Evolutionary conservation across 2,888 invertebrate species (phyloP).

Genomic region (Hydropsyche betteni): DNA sequence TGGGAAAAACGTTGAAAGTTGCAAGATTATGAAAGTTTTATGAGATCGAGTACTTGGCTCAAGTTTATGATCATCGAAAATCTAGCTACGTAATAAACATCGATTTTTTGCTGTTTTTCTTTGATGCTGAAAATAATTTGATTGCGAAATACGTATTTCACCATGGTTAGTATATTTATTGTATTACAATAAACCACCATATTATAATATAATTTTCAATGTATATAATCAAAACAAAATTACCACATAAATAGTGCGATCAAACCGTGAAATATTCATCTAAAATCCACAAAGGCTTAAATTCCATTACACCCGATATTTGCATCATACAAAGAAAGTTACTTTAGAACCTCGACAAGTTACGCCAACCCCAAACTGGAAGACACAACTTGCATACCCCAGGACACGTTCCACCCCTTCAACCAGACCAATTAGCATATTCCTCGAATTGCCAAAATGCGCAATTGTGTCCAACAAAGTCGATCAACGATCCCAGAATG

Average conservation of each 20-base stretch:
- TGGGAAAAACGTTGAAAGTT: slow-evolving; percentile 8
- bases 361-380: slow-evolving; percentile 10
- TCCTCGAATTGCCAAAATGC: background rate
- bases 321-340: slow-evolving; percentile 7
- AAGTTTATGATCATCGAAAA: too few species aligned
- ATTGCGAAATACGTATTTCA: background rate
- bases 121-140: slow-evolving; percentile 10
- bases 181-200: background rate
- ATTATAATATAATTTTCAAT: too few species aligned
- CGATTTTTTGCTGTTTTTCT: background rate
- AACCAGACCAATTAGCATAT: slow-evolving; percentile 30
- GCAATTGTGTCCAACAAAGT: too few species aligned
- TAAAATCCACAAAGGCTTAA: too few species aligned
- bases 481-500: slow-evolving; percentile 5
- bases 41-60: too few species aligned
- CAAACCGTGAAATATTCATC: too few species aligned
- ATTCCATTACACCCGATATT: background rate
- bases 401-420: slow-evolving; percentile 15
- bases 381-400: background rate
- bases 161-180: background rate
- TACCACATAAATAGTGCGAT: too few species aligned
- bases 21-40: slow-evolving; percentile 4
- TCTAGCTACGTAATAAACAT: too few species aligned
- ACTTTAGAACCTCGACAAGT: slow-evolving; percentile 23
- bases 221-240: too few species aligned